Percentiles rank a stretch among this genome's conserved stretches.
phyloP scores from a whole-genome alignment of 2,888 invertebrate genomes.

The Conomelus anceps region DNA sequence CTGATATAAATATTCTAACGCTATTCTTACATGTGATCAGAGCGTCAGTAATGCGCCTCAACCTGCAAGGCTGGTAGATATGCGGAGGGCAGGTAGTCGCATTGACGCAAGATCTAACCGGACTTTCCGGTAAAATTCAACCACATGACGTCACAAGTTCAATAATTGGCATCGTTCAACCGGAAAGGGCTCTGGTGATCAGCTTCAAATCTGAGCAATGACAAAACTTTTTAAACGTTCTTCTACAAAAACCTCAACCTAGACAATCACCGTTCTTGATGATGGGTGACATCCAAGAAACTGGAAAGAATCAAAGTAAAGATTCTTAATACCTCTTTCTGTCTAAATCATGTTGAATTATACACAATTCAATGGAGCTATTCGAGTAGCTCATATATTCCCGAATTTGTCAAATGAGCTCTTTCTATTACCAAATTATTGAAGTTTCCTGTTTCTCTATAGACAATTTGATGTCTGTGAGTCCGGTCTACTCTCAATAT shows the following conservation, averaged over 20 bases:
- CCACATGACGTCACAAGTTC: background rate
- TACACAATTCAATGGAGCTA: no score
- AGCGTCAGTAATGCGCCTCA: background rate
- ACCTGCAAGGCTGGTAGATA: background rate
- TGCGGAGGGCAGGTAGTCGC: background rate
- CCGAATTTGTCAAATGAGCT: no score
- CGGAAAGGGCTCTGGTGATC: background rate
- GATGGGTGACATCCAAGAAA: background rate
- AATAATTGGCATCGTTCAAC: background rate
- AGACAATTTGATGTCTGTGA: no score
- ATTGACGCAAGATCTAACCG: background rate
- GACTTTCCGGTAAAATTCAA: background rate
- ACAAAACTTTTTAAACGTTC: background rate
- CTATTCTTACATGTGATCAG: background rate
- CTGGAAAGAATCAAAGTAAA: no score
- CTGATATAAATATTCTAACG: background rate
- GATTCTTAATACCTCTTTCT: no score
- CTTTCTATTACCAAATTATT: no score
- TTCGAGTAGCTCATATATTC: no score
- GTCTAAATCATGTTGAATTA: no score
- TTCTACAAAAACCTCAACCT: background rate
- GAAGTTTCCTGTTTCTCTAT: no score
- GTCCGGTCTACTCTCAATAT: no score
- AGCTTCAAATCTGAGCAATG: background rate
- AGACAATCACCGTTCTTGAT: background rate